phyloP scores from a whole-genome alignment of 2,797 vertebrate genomes.

The Leptatherina wallacei region DNA sequence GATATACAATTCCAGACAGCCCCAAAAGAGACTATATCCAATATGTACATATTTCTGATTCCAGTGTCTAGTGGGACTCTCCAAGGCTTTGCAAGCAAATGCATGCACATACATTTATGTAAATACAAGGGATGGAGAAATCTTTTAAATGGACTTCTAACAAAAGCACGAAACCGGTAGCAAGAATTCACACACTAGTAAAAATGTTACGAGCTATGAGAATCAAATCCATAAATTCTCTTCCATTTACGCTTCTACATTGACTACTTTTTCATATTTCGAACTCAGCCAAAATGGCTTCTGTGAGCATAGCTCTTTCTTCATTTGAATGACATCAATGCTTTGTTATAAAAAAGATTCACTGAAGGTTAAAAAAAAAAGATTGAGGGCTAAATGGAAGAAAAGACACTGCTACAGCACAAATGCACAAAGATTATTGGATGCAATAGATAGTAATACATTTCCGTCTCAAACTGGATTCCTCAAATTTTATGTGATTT shows the following conservation, averaged over 20 bases:
- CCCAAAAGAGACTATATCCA: background rate
- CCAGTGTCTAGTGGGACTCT: background rate
- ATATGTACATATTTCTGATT: background rate
- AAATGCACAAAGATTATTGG: conserved; percentile 58
- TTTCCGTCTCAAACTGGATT: conserved; percentile 49
- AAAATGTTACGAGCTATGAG: conserved; percentile 18
- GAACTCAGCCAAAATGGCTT: conserved; percentile 13
- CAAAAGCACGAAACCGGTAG: conserved; percentile 7
- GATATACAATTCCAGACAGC: background rate
- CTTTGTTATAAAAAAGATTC: conserved; percentile 41
- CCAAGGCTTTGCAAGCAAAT: background rate
- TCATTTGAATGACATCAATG: conserved; percentile 34
- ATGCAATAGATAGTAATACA: conserved; percentile 45
- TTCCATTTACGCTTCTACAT: conserved; percentile 16
- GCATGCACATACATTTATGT: background rate
- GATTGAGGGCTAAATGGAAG: conserved; percentile 45
- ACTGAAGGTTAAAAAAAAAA: conserved; percentile 42
- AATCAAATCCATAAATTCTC: conserved; percentile 27
- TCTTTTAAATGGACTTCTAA: background rate
- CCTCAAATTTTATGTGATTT: conserved; percentile 67
- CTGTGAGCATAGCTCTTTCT: conserved; percentile 26
- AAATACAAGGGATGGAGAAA: background rate
- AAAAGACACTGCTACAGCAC: conserved; percentile 44
- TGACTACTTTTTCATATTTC: background rate
- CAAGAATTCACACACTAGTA: conserved; percentile 4